Evolutionary conservation across 2,888 invertebrate genomes (phyloP).

Genomic region (Laothoe populi): DNA sequence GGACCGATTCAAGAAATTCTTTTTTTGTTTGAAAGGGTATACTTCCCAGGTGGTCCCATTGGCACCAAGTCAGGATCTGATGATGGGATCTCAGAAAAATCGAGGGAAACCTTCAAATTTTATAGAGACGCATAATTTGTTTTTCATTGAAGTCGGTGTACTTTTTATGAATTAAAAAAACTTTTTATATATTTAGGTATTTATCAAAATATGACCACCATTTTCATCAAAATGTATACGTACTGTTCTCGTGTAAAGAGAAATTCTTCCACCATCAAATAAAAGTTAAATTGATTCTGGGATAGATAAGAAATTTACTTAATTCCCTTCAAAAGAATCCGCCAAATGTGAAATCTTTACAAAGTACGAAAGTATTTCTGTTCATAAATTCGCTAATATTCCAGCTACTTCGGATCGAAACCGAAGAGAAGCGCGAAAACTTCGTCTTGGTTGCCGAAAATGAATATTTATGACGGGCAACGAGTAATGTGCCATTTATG

Average conservation of each 20-base stretch:
- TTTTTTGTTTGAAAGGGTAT: too few relatives aligned
- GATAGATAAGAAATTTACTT: constrained; percentile 48
- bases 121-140: too few relatives aligned
- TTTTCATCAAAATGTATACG: constrained; percentile 2
- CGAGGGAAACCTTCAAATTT: too few relatives aligned
- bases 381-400: constrained; percentile 81
- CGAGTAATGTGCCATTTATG: constrained; percentile 80
- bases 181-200: neutral
- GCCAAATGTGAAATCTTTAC: constrained; percentile 51
- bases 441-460: constrained; percentile 77
- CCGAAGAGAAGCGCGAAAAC: constrained; percentile 70
- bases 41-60: too few relatives aligned
- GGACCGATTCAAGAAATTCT: too few relatives aligned
- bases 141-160: too few relatives aligned
- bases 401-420: constrained; percentile 65
- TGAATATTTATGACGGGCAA: constrained; percentile 82
- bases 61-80: too few relatives aligned
- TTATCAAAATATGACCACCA: constrained; percentile 1
- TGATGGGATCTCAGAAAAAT: too few relatives aligned
- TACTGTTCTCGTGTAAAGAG: neutral
- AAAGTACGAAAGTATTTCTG: constrained; percentile 67
- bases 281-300: constrained; percentile 37
- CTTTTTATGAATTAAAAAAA: neutral
- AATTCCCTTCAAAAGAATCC: constrained; percentile 39
- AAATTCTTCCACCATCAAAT: constrained; percentile 28